These are phyloP conservation scores for Holocentrus rufus DNA, from an alignment of 2,797 vertebrate species.

Conservation along the genomic window DNA sequence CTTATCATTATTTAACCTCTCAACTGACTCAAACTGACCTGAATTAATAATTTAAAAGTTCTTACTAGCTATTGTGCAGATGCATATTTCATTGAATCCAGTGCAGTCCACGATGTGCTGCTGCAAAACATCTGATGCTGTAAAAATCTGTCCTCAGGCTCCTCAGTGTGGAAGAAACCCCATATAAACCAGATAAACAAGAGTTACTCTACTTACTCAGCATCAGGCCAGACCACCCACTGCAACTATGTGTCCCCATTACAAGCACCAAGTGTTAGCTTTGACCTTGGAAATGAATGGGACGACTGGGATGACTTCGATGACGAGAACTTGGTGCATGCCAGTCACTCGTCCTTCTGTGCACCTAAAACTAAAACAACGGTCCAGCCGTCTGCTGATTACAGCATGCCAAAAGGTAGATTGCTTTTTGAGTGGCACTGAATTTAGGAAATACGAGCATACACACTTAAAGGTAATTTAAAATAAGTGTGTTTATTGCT, in stretches of 20 bases:
- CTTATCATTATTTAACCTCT: neutral
- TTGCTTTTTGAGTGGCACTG: neutral
- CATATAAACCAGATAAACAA: conserved; percentile 24
- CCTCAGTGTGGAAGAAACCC: conserved; percentile 59
- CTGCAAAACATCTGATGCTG: neutral
- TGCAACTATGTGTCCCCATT: conserved; percentile 1
- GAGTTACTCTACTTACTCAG: neutral
- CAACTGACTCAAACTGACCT: neutral
- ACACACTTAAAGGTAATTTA: too few relatives aligned
- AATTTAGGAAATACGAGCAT: neutral
- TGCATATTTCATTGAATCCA: too few relatives aligned
- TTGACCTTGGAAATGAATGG: conserved; percentile 85
- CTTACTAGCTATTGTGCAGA: neutral
- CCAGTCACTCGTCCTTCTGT: conserved; percentile 60
- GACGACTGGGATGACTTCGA: conserved; percentile 92
- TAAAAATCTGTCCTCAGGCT: conserved; percentile 57
- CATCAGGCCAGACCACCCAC: conserved; percentile 2
- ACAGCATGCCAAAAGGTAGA: conserved; percentile 45
- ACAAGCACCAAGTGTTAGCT: conserved; percentile 78
- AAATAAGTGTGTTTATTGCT: too few relatives aligned
- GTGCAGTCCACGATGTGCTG: neutral
- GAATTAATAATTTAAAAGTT: neutral
- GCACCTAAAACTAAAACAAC: conserved; percentile 38
- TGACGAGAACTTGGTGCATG: conserved; percentile 85
- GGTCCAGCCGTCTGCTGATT: conserved; percentile 36